Percentiles rank a stretch among this genome's conserved stretches.
Conservation (phyloP, 1,140 invertebrate species). For the Drosophila murphyi region DNA sequence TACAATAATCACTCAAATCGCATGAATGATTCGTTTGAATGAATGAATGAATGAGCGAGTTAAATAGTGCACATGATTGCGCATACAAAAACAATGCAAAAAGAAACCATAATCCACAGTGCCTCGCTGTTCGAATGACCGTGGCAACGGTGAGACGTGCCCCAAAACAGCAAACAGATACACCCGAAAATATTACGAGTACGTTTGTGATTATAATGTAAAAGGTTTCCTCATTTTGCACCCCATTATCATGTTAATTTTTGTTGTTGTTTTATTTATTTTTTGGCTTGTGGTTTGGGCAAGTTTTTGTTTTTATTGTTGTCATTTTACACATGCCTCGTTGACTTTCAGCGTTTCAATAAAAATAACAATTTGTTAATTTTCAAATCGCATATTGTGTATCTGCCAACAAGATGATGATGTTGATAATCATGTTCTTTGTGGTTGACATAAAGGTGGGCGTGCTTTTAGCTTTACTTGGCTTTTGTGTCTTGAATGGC, state of each 20-base stretch:
- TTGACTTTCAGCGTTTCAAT: constrained; percentile 72
- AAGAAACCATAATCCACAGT: constrained; percentile 32
- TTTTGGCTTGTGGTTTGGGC: constrained; percentile 33
- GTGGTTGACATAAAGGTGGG: constrained; percentile 35
- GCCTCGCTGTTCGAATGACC: constrained; percentile 17
- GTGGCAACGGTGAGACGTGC: constrained; percentile 29
- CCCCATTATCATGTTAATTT: constrained; percentile 66
- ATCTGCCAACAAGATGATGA: constrained; percentile 35
- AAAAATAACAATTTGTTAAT: constrained; percentile 79
- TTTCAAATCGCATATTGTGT: constrained; percentile 56
- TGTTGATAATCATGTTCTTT: constrained; percentile 26
- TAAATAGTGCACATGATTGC: constrained; percentile 69
- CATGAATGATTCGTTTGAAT: constrained; percentile 63
- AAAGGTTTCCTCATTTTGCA: constrained; percentile 41
- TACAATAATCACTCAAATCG: constrained; percentile 29
- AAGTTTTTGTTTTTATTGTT: constrained; percentile 37
- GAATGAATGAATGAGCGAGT: constrained; percentile 59
- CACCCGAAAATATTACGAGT: constrained; percentile 28
- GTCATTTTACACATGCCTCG: constrained; percentile 41
- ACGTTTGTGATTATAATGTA: constrained; percentile 37
- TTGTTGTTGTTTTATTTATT: constrained; percentile 36
- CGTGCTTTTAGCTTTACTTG: constrained; percentile 37
- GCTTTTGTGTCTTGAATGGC: constrained; percentile 1
- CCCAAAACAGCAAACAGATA: constrained; percentile 16
- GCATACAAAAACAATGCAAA: constrained; percentile 41